Evolutionary conservation across 2,888 invertebrate species (phyloP), one percentile per base, ranked within the genome.

Genomic region (Gryllus longicercus): DNA sequence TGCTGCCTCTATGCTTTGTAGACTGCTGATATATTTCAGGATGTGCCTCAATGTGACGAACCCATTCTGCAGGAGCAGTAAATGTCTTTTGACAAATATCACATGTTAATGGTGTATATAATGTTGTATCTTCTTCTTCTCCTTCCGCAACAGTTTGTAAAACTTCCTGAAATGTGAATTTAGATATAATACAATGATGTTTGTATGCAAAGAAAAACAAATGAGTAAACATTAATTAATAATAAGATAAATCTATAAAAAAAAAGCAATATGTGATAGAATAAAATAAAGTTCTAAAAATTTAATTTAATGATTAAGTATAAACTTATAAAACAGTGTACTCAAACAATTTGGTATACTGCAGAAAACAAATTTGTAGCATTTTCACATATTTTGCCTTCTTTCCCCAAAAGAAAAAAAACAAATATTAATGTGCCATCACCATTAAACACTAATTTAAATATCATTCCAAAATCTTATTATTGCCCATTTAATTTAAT

Each of bases 81-180:
- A 95, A 95, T 83, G 94, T 93, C 88, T 94, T 94, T 84, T 94
- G 93, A 86, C 95, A 95, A 85, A 95, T 89, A 87, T 95, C 95
- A 87, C 95, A 95, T 12, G 93, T 92, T 83, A 95, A 87, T 76
- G 94, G 94, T 25, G 94, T 93, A 86, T 94, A 95, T 79, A 91
- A 86, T 93, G 95, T 80, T 91, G 87, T 87, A 86, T 90, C 85
- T 81, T 88, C 88, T 79, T 88, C 86, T 78, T 91, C 91, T 82
- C 91, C 90, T 18, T 86, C 86, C 12, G 86, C 87, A 82, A 82
- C 76, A 21, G 80, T 51, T 21, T 81, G 79, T 75, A 81, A 78
- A 76, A 82, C 81, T 77, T 82, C 82, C 82, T 82, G 79, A 5
- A 38, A 38, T 38, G 38, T 38, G 38, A 38, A 38, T 38, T 38